Conservation (phyloP, 2,888 invertebrate species). For the Pterostichus madidus region DNA sequence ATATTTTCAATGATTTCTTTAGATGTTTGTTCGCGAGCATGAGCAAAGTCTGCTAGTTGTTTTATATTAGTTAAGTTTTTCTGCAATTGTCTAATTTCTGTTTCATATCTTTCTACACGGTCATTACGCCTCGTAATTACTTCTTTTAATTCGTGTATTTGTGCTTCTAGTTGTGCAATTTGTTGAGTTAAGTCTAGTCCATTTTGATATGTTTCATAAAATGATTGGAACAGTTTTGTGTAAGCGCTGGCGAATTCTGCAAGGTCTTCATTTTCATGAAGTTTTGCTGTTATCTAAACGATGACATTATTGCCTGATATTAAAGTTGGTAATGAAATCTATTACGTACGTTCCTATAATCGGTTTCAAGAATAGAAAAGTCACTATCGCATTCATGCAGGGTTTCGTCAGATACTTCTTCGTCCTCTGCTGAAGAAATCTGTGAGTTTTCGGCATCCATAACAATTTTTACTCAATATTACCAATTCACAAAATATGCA, state of each 20-base stretch:
- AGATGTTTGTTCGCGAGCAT: constrained; percentile 85
- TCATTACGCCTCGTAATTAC: constrained; percentile 76
- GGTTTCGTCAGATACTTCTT: constrained; percentile 72
- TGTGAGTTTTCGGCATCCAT: no score
- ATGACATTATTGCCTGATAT: no score
- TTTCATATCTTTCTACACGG: constrained; percentile 76
- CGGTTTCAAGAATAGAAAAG: constrained; percentile 74
- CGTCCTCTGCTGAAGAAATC: constrained; percentile 69
- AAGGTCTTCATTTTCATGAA: constrained; percentile 83
- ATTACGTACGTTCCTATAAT: constrained; percentile 74
- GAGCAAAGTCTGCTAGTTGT: constrained; percentile 86
- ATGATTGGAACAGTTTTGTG: constrained; percentile 84
- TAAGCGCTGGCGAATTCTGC: constrained; percentile 84
- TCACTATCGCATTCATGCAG: constrained; percentile 74
- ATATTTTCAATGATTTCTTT: constrained; percentile 88
- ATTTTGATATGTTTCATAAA: constrained; percentile 78
- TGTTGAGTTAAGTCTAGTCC: constrained; percentile 79
- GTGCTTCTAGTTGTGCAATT: constrained; percentile 78
- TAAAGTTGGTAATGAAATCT: no score
- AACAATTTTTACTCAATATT: no score
- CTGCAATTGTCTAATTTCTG: constrained; percentile 78
- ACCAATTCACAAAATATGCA: no score
- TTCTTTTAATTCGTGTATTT: constrained; percentile 77
- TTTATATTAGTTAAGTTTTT: constrained; percentile 80
- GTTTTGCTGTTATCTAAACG: constrained; percentile 77